Evolutionary conservation across 2,797 vertebrate genomes (phyloP).

Genomic region (Eulemur coronatus): DNA sequence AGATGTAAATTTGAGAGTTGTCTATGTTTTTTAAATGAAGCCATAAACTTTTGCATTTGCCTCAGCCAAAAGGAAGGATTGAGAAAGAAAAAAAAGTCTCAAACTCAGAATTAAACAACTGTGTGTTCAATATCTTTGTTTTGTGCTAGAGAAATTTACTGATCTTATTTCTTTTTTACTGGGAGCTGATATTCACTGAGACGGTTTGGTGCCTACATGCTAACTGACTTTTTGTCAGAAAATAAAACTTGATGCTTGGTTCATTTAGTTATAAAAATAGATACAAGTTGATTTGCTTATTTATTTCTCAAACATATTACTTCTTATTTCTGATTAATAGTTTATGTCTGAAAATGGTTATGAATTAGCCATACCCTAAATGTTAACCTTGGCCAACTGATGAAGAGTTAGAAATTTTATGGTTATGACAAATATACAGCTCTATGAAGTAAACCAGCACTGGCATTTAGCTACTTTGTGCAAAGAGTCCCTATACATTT

Average conservation of each 20-base stretch:
- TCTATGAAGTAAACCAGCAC: not conserved
- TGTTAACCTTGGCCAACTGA: not conserved
- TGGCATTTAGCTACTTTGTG: not conserved
- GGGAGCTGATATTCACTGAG: not conserved
- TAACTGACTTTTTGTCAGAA: not conserved
- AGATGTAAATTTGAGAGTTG: not conserved
- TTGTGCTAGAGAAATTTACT: not conserved
- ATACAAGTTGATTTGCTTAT: not conserved
- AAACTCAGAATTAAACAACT: not conserved
- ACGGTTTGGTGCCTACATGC: not conserved
- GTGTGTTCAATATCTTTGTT: not conserved
- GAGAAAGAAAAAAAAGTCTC: not conserved
- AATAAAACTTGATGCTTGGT: not conserved
- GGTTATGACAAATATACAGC: not conserved
- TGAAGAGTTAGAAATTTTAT: not conserved
- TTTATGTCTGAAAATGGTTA: not conserved
- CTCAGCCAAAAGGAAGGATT: conserved; percentile 12
- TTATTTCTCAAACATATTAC: conserved; percentile 2
- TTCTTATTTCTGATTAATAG: conserved; percentile 16
- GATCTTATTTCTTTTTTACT: not conserved
- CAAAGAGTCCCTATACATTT: not conserved
- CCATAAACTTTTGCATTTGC: not conserved
- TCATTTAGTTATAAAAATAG: not conserved
- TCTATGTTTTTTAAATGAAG: conserved; percentile 25
- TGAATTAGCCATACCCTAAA: not conserved